Base-by-base conservation (phyloP, 1,140 invertebrate species). In the Parasteatoda tepidariorum region DNA sequence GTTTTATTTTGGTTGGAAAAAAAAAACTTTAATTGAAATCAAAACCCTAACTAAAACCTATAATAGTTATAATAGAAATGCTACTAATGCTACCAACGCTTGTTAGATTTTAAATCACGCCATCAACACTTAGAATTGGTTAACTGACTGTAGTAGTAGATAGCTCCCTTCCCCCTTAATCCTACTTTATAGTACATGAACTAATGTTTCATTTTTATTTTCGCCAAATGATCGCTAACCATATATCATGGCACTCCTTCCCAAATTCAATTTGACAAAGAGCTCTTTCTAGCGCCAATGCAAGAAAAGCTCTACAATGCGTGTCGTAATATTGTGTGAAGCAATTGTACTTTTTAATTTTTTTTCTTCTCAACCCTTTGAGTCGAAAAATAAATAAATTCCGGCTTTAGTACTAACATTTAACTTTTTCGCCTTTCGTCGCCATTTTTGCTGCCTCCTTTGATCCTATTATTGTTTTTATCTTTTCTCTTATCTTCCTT, bases 391-490 rank as follows among this genome's bases (percentile, higher is more conserved):
- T 41, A 18, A 76, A 76, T 64, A 64, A 66, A 76, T 66, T 24
- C 15, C 24, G n/a, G n/a, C 33, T 24, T 66, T 76, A 66, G 59
- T 66, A 18, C 74, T 31, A 38, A 9, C 61, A n/a, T 79, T 79
- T 67, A 79, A 67, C 64, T 79, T 68, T 79, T 64, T 33, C 62
- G 22, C 55, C 55, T 30, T n/a, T n/a, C n/a, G n/a, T n/a, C 34
- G 26, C 73, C 26, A 22, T 68, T 67, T 79, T 59, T 79, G 41
- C 38, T 67, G 31, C 31, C 34, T 66, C 28, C 57, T 79, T 61
- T 54, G 74, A 76, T 76, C 74, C 41, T 22, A 31, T 64, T 68
- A 79, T 79, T 79, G 76, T 79, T 79, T 79, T 7, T 55, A n/a
- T 59, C n/a, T 22, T 11, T 4, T 30, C 30, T 22, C 34, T 79